Conservation (phyloP, 2,113 vertebrate species). For the Salvelinus namaycush region DNA sequence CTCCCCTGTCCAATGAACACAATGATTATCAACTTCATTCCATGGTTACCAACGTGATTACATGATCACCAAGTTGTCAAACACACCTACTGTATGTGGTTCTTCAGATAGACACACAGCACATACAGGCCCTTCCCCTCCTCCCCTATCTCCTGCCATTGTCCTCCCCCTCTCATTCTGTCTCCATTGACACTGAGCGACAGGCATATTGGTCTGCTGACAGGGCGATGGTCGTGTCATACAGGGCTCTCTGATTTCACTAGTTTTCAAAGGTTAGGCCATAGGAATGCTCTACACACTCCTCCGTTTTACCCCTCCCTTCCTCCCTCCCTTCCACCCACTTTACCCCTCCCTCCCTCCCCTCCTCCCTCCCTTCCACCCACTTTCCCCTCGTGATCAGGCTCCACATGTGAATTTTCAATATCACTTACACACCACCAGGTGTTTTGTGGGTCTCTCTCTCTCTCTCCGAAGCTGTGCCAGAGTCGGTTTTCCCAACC, state of each 20-base stretch:
- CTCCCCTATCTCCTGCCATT: neutral
- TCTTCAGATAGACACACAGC: neutral
- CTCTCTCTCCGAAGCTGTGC: too few relatives aligned
- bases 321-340: neutral
- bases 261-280: constrained; percentile 29
- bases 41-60: too few relatives aligned
- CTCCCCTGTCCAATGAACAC: neutral
- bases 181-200: constrained; percentile 15
- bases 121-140: neutral
- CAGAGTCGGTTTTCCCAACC: constrained; percentile 37
- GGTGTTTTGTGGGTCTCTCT: neutral
- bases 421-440: neutral
- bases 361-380: neutral
- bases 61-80: neutral
- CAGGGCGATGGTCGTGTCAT: constrained; percentile 23
- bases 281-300: constrained; percentile 26
- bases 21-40: neutral
- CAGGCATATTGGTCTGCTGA: constrained; percentile 40
- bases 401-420: neutral
- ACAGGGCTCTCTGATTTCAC: constrained; percentile 44
- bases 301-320: neutral
- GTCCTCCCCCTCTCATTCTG: neutral
- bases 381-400: neutral
- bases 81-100: neutral
- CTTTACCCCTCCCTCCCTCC: neutral